phyloP scores from a whole-genome alignment of 2,888 invertebrate genomes.

The Xanthia togata region DNA sequence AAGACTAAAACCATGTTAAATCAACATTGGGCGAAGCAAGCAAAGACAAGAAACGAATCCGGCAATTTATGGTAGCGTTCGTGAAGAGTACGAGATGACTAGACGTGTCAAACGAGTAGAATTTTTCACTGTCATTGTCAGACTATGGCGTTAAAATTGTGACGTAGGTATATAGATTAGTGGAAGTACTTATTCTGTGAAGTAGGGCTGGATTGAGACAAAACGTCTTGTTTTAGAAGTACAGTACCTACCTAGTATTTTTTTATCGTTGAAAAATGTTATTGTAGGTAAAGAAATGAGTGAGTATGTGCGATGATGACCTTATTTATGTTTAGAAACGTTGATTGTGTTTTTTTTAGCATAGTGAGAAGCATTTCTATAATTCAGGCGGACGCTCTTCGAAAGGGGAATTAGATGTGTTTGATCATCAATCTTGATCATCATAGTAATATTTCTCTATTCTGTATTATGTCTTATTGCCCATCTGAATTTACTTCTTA shows the following conservation, averaged over 20 bases:
- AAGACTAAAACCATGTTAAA: conserved; percentile 90
- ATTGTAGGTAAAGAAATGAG: not conserved
- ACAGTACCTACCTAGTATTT: no score
- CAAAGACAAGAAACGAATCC: conserved; percentile 90
- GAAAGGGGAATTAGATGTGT: not conserved
- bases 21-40: conserved; percentile 89
- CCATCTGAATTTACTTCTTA: not conserved
- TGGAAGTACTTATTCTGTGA: not conserved
- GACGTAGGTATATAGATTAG: not conserved
- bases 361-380: no score
- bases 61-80: conserved; percentile 86
- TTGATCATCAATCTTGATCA: not conserved
- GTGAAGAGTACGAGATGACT: conserved; percentile 76
- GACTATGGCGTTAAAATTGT: conserved; percentile 53
- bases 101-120: conserved; percentile 80
- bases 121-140: conserved; percentile 79
- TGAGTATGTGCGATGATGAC: no score
- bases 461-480: no score
- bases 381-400: not conserved
- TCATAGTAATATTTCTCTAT: not conserved
- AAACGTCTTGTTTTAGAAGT: no score
- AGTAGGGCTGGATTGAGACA: not conserved
- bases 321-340: no score
- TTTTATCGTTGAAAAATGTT: no score
- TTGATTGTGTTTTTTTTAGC: not conserved